Evolutionary conservation across 2,888 invertebrate genomes (phyloP).

Genomic region (Lasioglossum morio): DNA sequence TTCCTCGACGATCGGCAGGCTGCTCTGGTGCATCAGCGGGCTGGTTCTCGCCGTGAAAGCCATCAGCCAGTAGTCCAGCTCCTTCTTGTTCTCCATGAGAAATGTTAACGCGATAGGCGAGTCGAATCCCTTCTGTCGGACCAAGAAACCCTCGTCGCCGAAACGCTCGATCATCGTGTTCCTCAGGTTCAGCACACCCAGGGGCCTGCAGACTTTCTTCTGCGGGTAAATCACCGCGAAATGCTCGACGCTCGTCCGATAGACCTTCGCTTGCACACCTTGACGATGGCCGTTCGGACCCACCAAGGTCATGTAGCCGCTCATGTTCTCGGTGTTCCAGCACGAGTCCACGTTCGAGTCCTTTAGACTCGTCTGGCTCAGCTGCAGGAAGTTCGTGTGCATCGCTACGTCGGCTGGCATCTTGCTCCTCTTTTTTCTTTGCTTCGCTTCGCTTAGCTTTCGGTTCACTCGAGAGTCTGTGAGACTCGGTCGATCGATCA

Average conservation of each 20-base stretch:
- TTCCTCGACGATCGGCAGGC: slow-evolving; percentile 87
- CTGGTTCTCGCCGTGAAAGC: slow-evolving; percentile 86
- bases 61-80: slow-evolving; percentile 87
- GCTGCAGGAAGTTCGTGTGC: slow-evolving; percentile 80
- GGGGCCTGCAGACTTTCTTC: slow-evolving; percentile 87
- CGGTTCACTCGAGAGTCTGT: neutral
- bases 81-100: slow-evolving; percentile 86
- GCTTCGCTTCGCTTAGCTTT: neutral
- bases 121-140: slow-evolving; percentile 88
- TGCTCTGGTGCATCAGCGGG: slow-evolving; percentile 86
- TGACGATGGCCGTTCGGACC: slow-evolving; percentile 87
- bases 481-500: neutral
- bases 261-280: slow-evolving; percentile 88
- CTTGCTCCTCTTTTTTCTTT: neutral
- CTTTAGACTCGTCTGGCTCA: slow-evolving; percentile 77
- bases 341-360: slow-evolving; percentile 83
- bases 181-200: slow-evolving; percentile 87
- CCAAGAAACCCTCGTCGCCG: slow-evolving; percentile 86
- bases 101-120: slow-evolving; percentile 87
- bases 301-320: slow-evolving; percentile 87
- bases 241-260: slow-evolving; percentile 88
- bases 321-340: slow-evolving; percentile 87
- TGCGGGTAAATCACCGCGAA: slow-evolving; percentile 89
- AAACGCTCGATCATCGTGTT: slow-evolving; percentile 87
- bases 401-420: slow-evolving; percentile 85